phyloP scores from a whole-genome alignment of 2,113 vertebrate species.

The Macquaria australasica region DNA sequence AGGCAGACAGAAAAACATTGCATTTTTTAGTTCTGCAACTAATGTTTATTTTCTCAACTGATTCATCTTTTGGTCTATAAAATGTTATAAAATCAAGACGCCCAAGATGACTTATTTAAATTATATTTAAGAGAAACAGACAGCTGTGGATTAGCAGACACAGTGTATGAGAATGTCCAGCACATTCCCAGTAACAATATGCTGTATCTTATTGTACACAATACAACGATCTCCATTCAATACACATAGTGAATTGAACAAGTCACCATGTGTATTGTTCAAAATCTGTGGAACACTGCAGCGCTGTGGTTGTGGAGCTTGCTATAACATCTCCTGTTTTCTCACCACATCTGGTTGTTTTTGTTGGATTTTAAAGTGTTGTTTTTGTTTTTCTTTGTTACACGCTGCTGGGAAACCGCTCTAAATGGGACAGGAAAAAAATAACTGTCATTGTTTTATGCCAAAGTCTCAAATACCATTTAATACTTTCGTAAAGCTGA shows the following conservation, averaged over 20 bases:
- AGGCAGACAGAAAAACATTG: background rate
- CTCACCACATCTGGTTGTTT: conserved; percentile 51
- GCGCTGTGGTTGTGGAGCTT: background rate
- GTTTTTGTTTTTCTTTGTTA: conserved; percentile 21
- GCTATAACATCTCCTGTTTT: conserved; percentile 40
- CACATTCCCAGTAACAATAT: conserved; percentile 24
- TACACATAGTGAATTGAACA: conserved; percentile 14
- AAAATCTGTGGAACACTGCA: conserved; percentile 9
- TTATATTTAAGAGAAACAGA: background rate
- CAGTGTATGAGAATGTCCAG: conserved; percentile 13
- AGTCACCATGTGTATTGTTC: conserved; percentile 30
- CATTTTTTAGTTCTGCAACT: background rate
- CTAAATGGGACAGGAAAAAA: conserved; percentile 40
- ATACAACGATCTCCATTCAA: conserved; percentile 38
- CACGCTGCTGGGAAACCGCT: conserved; percentile 21
- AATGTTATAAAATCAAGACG: background rate
- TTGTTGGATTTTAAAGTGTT: conserved; percentile 35
- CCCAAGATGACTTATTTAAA: background rate
- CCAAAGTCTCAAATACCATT: conserved; percentile 1
- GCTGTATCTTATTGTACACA: background rate
- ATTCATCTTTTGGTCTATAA: background rate
- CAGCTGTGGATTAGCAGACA: conserved; percentile 1
- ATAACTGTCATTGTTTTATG: background rate
- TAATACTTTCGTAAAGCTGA: background rate
- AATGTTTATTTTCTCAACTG: background rate